phyloP scores from a whole-genome alignment of 2,888 invertebrate species.

The Esperia sulphurella region DNA sequence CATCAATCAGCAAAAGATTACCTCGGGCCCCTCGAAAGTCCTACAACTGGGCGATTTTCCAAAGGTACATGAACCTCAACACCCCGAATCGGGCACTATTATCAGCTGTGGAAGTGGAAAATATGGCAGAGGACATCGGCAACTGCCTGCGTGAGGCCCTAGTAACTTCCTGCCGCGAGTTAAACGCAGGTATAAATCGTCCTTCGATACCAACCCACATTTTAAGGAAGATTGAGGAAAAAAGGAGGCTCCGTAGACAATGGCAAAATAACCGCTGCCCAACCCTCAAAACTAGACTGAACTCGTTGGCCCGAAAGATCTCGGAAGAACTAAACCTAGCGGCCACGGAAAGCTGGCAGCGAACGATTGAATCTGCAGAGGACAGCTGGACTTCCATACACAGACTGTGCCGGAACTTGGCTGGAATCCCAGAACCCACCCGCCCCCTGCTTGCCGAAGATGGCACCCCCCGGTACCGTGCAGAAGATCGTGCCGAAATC shows the following conservation, averaged over 20 bases:
- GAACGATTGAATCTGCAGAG: not conserved
- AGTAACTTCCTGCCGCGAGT: no score
- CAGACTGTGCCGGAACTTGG: not conserved
- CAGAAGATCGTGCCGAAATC: slow-evolving; percentile 1
- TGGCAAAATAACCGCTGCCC: not conserved
- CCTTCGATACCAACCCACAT: not conserved
- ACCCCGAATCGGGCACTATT: no score
- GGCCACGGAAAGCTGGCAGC: not conserved
- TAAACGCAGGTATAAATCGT: no score
- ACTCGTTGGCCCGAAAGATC: not conserved
- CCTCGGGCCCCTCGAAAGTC: not conserved
- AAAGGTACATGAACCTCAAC: no score
- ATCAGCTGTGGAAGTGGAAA: no score
- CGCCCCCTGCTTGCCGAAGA: not conserved
- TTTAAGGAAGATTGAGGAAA: not conserved
- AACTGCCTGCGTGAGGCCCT: no score
- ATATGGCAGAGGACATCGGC: no score
- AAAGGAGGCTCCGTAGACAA: not conserved
- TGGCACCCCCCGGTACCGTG: not conserved
- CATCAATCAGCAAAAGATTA: not conserved
- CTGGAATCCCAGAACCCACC: not conserved
- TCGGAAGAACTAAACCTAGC: not conserved
- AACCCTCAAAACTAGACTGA: not conserved
- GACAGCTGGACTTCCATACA: not conserved
- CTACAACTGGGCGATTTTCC: no score